A percentile compares a stretch with the other conserved stretches of the same genome.
phyloP scores from a whole-genome alignment of 2,797 vertebrate genomes.

The Takifugu rubripes region DNA sequence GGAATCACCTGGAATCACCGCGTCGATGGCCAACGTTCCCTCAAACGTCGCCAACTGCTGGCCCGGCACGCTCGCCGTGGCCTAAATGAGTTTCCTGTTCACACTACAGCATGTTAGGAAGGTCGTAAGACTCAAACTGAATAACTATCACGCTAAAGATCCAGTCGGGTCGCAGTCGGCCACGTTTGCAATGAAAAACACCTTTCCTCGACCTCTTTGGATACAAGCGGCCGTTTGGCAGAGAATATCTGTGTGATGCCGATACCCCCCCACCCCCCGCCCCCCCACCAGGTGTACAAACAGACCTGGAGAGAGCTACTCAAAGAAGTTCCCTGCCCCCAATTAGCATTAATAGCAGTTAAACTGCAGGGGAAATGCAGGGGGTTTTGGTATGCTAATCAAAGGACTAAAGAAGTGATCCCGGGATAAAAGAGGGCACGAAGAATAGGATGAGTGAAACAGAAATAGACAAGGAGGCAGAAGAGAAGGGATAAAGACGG shows the following conservation, averaged over 20 bases:
- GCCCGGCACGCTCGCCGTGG: too few species aligned
- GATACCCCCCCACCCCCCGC: constrained; percentile 6
- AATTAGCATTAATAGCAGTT: constrained; percentile 76
- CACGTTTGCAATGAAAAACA: too few species aligned
- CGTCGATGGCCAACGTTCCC: too few species aligned
- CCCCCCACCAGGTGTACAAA: constrained; percentile 74
- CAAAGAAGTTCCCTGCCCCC: constrained; percentile 61
- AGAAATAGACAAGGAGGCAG: constrained; percentile 64
- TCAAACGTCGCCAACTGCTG: too few species aligned
- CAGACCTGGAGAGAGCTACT: constrained; percentile 60
- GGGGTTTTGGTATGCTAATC: constrained; percentile 76
- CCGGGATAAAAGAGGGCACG: constrained; percentile 69
- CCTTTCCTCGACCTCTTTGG: too few species aligned
- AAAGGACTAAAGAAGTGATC: constrained; percentile 68
- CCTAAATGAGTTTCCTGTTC: too few species aligned
- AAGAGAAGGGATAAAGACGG: constrained; percentile 67
- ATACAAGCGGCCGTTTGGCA: background rate
- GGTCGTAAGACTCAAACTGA: too few species aligned
- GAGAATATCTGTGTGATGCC: background rate
- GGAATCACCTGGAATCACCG: too few species aligned
- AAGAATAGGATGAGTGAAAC: constrained; percentile 74
- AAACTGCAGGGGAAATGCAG: constrained; percentile 73
- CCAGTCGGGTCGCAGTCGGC: too few species aligned
- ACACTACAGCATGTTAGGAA: too few species aligned
- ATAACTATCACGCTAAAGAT: too few species aligned